Evolutionary conservation across 30 jellyfish, hydroid and myxozoan genomes (phyloP).

Genomic region (Aurelia sp.): DNA sequence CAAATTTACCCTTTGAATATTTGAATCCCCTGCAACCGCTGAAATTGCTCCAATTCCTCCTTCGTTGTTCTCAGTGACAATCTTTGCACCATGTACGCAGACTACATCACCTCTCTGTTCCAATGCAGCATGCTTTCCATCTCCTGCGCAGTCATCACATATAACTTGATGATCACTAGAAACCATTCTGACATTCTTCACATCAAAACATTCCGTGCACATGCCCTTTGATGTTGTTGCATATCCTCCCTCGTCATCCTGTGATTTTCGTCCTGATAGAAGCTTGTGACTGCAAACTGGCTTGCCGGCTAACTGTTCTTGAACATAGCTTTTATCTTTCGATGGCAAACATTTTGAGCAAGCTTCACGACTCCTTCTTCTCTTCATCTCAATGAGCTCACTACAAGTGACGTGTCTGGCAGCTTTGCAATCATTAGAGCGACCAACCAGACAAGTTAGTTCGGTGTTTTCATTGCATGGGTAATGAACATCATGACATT

Average conservation of each 20-base stretch:
- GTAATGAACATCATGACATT: slow-evolving; percentile 7
- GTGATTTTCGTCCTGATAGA: too few species aligned
- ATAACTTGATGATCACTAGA: too few species aligned
- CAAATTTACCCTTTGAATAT: background rate
- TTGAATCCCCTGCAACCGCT: background rate
- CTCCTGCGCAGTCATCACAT: too few species aligned
- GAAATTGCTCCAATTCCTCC: background rate
- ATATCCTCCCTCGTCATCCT: too few species aligned
- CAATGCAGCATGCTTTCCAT: too few species aligned
- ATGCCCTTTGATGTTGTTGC: too few species aligned
- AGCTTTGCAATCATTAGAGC: slow-evolving; percentile 3
- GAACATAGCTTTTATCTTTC: background rate
- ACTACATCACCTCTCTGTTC: too few species aligned
- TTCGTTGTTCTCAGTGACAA: background rate
- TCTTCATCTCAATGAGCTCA: slow-evolving; percentile 11
- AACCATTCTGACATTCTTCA: too few species aligned
- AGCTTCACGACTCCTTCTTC: too few species aligned
- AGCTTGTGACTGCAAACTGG: too few species aligned
- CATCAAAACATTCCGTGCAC: too few species aligned
- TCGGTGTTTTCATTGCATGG: slow-evolving; percentile 21
- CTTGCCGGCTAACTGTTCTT: background rate
- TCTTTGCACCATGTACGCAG: background rate
- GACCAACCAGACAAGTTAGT: slow-evolving; percentile 26
- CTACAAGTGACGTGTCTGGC: slow-evolving; percentile 22
- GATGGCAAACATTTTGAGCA: too few species aligned